Evolutionary conservation across 2,797 vertebrate species (phyloP), one percentile per base, ranked within the genome.

Genomic region (Enoplosus armatus): DNA sequence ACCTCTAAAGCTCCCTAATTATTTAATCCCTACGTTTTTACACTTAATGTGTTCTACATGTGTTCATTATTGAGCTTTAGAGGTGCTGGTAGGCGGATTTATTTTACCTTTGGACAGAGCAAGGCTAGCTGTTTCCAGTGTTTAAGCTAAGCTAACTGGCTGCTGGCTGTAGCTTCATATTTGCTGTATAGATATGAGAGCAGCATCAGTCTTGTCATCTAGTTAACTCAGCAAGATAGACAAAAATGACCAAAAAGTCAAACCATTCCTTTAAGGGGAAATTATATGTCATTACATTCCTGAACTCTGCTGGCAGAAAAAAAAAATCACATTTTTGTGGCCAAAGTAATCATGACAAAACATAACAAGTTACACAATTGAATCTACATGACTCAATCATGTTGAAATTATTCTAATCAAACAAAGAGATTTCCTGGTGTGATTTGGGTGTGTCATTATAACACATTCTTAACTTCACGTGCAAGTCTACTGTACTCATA

Each of bases 371-470:
- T 26, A 6, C 7, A 6, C 47, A 29, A 43, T 10, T 37, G 16
- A 58, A 48, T 59, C 35, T 14, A 27, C 5, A 69, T 26, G 7
- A 68, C n/a, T 37, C 12, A 50, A 20, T 31, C 16, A 47, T 20
- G 20, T 37, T 51, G 4, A 54, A 53, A 55, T 50, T 26, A 35
- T 27, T 22, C 26, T 22, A 37, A 70, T 43, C 4, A 62, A 67
- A 63, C 10, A 70, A 61, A 71, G 15, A 68, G 4, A 60, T 53
- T 15, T 39, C 27, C 47, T 61, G 29, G 4, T 47, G 24, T 18
- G 59, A 62, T 64, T n/a, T n/a, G n/a, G n/a, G n/a, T n/a, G n/a
- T n/a, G n/a, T 9, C 26, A 48, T 53, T 75, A 60, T 20, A 15
- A 56, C 41, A 33, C 45, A 63, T 73, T 48, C 50, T 33, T 20